These are phyloP conservation scores for Epizoanthus scotinus DNA, from an alignment of 92 coral and sea anemone species.

Conservation along the genomic window DNA sequence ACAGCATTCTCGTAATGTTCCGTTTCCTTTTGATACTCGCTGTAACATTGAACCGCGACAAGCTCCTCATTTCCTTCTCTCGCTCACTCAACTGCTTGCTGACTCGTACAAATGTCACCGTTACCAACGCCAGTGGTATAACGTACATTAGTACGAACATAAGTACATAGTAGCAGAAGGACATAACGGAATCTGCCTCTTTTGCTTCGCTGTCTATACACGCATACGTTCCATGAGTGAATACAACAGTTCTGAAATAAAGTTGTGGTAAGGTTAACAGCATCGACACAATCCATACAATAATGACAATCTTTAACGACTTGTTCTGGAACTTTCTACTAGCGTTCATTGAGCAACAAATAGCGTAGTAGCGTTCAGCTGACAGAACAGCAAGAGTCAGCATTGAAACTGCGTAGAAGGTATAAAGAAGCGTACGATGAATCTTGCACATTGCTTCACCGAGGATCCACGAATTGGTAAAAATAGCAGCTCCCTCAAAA, in stretches of 20 bases:
- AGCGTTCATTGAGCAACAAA: slow-evolving; percentile 52
- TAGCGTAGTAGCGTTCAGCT: slow-evolving; percentile 64
- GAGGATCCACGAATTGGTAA: slow-evolving; percentile 39
- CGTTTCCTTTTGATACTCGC: slow-evolving; percentile 45
- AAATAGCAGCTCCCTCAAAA: slow-evolving; percentile 53
- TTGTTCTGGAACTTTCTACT: slow-evolving; percentile 34
- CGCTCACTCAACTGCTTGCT: slow-evolving; percentile 41
- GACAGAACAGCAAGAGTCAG: slow-evolving; percentile 58
- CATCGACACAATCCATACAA: slow-evolving; percentile 57
- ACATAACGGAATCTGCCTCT: slow-evolving; percentile 30
- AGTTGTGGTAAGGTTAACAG: slow-evolving; percentile 57
- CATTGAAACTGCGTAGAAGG: slow-evolving; percentile 68
- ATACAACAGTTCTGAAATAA: slow-evolving; percentile 49
- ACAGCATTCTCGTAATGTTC: slow-evolving; percentile 54
- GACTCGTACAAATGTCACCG: slow-evolving; percentile 54
- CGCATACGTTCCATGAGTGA: slow-evolving; percentile 44
- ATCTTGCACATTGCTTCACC: slow-evolving; percentile 58
- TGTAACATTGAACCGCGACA: slow-evolving; percentile 58
- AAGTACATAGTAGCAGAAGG: slow-evolving; percentile 56
- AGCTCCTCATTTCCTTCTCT: slow-evolving; percentile 43
- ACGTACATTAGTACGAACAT: slow-evolving; percentile 55
- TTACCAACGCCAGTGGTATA: slow-evolving; percentile 50
- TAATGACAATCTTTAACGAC: slow-evolving; percentile 29
- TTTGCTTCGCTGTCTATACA: slow-evolving; percentile 51
- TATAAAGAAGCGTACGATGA: slow-evolving; percentile 57